phyloP scores from a whole-genome alignment of 2,888 invertebrate genomes.

The Seladonia tumulorum region DNA sequence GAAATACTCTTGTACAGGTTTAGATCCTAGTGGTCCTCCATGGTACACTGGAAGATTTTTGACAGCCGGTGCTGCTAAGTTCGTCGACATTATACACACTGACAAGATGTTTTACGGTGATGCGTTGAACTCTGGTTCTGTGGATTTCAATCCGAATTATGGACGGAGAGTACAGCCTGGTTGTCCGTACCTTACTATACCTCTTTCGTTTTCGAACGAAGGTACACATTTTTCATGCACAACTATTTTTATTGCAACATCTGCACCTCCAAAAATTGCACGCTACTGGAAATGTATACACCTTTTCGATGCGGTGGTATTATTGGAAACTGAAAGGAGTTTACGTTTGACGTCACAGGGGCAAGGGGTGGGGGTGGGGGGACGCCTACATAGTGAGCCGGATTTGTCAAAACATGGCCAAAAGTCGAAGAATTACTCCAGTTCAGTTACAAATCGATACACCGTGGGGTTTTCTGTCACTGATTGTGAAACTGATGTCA shows the following conservation, averaged over 20 bases:
- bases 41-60: slow-evolving; percentile 83
- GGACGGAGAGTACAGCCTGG: slow-evolving; percentile 85
- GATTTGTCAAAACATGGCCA: no score
- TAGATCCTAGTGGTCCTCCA: slow-evolving; percentile 85
- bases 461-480: no score
- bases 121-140: slow-evolving; percentile 78
- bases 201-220: background rate
- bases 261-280: background rate
- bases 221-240: background rate
- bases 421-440: no score
- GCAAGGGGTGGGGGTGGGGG: no score
- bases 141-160: slow-evolving; percentile 85
- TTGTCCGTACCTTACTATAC: slow-evolving; percentile 73
- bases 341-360: no score
- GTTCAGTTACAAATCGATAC: no score
- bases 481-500: no score
- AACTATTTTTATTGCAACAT: background rate
- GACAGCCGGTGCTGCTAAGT: slow-evolving; percentile 81
- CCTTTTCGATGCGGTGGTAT: no score
- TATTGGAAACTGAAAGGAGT: no score
- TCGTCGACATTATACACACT: slow-evolving; percentile 86
- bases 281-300: no score
- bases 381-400: no score
- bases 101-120: slow-evolving; percentile 84
- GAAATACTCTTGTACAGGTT: slow-evolving; percentile 73